Percentiles rank a stretch among this genome's conserved stretches.
Evolutionary conservation across 2,113 vertebrate genomes (phyloP).

Genomic region (Trochalopteron elliotii): DNA sequence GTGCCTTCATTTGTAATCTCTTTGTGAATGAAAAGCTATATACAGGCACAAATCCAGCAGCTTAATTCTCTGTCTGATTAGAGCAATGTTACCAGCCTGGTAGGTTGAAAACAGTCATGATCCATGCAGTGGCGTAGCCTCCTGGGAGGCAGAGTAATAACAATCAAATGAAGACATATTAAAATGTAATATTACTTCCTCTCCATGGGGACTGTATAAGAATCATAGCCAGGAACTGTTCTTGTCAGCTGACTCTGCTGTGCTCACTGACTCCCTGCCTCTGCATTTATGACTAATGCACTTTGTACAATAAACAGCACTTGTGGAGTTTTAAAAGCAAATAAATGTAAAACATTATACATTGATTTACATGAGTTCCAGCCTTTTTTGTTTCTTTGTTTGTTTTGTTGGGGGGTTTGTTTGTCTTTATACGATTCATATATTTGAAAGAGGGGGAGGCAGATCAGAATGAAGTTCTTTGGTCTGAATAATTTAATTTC

Average conservation of each 20-base stretch:
- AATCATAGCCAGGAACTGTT: constrained; percentile 65
- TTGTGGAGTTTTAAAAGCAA: constrained; percentile 26
- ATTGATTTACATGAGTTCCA: neutral
- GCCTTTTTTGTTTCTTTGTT: neutral
- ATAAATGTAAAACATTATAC: neutral
- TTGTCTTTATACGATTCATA: neutral
- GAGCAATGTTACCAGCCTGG: constrained; percentile 53
- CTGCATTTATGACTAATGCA: constrained; percentile 36
- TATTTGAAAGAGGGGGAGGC: neutral
- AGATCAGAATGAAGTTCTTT: neutral
- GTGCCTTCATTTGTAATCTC: constrained; percentile 49
- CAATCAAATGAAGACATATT: constrained; percentile 67
- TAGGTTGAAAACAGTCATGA: constrained; percentile 55
- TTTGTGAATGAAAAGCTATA: constrained; percentile 52
- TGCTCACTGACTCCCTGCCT: constrained; percentile 35
- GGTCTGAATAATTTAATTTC: neutral
- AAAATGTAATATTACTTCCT: constrained; percentile 70
- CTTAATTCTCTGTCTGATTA: constrained; percentile 70
- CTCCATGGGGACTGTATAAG: constrained; percentile 50
- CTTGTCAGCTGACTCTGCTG: constrained; percentile 51
- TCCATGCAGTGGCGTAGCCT: constrained; percentile 48
- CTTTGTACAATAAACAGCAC: neutral
- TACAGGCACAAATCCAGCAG: constrained; percentile 54
- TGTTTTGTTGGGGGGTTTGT: neutral
- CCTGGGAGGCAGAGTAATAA: constrained; percentile 64